Percentiles rank a stretch among this genome's conserved stretches.
phyloP scores from a whole-genome alignment of 2,888 invertebrate species.

The Calameuta pallipes region DNA sequence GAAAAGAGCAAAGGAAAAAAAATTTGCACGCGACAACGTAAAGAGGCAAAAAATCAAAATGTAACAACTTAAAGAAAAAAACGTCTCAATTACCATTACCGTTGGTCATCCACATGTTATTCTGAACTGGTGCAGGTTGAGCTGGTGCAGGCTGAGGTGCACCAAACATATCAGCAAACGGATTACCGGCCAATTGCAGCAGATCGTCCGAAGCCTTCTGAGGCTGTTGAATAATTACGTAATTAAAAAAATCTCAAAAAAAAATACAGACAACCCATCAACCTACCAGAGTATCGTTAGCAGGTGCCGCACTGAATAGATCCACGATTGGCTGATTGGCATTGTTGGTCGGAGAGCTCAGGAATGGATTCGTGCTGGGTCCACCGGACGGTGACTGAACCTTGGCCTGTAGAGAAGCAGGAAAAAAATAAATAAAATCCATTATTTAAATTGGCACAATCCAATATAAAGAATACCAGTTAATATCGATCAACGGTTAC shows the following conservation, averaged over 20 bases:
- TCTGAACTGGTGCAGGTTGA: conserved; percentile 56
- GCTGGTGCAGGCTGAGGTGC: conserved; percentile 59
- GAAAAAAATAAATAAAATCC: background rate
- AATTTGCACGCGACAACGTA: conserved; percentile 19
- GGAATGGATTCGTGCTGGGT: conserved; percentile 86
- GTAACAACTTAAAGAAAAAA: conserved; percentile 9
- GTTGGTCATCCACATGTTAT: conserved; percentile 71
- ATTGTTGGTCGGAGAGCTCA: conserved; percentile 75
- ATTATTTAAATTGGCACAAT: conserved; percentile 3
- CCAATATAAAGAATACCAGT: background rate
- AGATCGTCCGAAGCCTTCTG: conserved; percentile 88
- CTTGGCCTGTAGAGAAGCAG: conserved; percentile 72
- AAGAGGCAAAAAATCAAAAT: conserved; percentile 11
- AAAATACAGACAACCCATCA: background rate
- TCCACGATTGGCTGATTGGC: conserved; percentile 78
- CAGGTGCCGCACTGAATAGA: conserved; percentile 77
- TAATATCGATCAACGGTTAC: conserved; percentile 66
- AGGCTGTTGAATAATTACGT: conserved; percentile 37
- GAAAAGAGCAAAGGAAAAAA: conserved; percentile 29
- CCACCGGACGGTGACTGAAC: conserved; percentile 80
- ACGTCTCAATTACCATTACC: conserved; percentile 65
- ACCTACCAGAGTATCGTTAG: conserved; percentile 53
- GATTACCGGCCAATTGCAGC: conserved; percentile 85
- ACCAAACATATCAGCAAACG: conserved; percentile 88
- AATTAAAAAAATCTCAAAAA: conserved; percentile 7